Base-by-base conservation (phyloP, 1,140 invertebrate species). In the Zophobas morio region DNA sequence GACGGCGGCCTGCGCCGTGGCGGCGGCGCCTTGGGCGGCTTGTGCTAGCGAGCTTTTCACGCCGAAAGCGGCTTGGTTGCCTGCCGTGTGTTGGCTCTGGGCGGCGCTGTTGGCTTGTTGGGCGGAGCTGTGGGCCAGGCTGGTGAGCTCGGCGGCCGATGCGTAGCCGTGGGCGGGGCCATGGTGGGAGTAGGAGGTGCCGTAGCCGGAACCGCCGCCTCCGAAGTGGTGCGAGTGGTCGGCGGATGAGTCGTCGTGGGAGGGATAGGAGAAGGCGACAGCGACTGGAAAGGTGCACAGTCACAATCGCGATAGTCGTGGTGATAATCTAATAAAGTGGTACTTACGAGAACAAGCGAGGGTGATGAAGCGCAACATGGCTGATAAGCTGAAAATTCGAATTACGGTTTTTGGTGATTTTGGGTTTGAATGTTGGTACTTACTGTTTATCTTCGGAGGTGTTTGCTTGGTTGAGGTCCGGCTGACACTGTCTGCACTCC, bases 1-100 rank as follows among this genome's bases (percentile, higher is more conserved):
- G n/a, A 81, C 40, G 49, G 82, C 82, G 8, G 82, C 82, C 76
- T 82, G 82, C 8, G 82, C 82, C n/a, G 82, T 81, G 60, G 79
- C 78, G 32, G 82, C 82, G 34, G 82, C 80, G n/a, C 81, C 80
- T 20, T 72, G 49, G 57, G 81, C 81, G 20, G 80, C 80, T 49
- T 77, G 79, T 8, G 81, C 81, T 33, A 82, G 74, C 40, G 77
- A 80, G 56, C 80, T 82, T 66, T 81, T 80, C 6, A 78, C 79
- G 6, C 81, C 81, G 63, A 81, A 82, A 36, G 81, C 81, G 5
- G 81, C 81, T 70, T 82, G 81, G 47, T 76, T 82, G 0, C 81
- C 81, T n/a, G 81, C 81, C 1, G 81, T 82, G 40, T 81, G 77
- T 74, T 82, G 81, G 36, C 71, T 80, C 70, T 79, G 80, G 20